Conservation (phyloP, 2,113 vertebrate genomes). For the Scopus umbretta region DNA sequence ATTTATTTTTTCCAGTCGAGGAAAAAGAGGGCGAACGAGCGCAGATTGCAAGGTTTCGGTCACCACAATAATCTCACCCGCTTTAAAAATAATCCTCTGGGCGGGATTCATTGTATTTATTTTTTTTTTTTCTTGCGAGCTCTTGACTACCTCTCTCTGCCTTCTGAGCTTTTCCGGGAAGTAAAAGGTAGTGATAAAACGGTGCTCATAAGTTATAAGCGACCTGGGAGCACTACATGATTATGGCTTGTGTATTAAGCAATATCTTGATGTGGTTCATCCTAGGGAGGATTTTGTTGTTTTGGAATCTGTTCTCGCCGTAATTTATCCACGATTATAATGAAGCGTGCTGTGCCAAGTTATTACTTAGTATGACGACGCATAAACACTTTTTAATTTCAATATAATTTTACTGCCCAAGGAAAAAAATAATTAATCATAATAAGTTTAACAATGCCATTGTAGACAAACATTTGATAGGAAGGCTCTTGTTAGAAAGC, state of each 20-base stretch:
- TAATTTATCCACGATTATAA: slow-evolving; percentile 32
- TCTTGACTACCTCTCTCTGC: not conserved
- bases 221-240: slow-evolving; percentile 27
- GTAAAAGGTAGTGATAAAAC: slow-evolving; percentile 44
- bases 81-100: not conserved
- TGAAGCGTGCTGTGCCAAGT: slow-evolving; percentile 24
- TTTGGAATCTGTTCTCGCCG: not conserved
- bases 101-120: not conserved
- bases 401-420: slow-evolving; percentile 1
- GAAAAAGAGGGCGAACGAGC: not conserved
- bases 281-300: not conserved
- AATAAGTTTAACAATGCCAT: not conserved
- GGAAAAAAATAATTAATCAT: slow-evolving; percentile 36
- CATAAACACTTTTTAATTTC: slow-evolving; percentile 41
- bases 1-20: not conserved
- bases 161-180: slow-evolving; percentile 22
- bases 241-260: not conserved
- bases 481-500: slow-evolving; percentile 26
- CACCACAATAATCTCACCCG: not conserved
- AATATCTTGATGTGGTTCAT: slow-evolving; percentile 11
- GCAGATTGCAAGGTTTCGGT: not conserved
- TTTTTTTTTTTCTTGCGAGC: not conserved
- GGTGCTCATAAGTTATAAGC: slow-evolving; percentile 10
- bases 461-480: slow-evolving; percentile 3
- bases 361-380: slow-evolving; percentile 47